Base-by-base conservation (phyloP, 2,113 vertebrate species). In the Salvelinus alpinus region DNA sequence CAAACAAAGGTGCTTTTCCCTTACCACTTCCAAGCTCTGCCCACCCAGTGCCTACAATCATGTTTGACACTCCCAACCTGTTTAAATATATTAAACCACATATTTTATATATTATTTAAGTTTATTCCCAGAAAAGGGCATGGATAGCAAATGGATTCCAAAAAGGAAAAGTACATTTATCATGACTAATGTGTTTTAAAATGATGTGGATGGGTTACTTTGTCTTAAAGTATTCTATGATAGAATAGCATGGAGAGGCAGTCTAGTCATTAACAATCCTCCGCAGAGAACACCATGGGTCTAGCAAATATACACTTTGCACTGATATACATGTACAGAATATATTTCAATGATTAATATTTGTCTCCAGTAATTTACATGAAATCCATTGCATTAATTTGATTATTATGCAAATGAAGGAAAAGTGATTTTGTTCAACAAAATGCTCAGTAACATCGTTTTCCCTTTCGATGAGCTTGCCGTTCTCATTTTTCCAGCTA, bases 351-450 rank as follows among this genome's bases (percentile, higher is more conserved):
- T 80, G 74, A 88, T 82, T 78, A 79, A 79, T 86, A 76, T 82
- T 78, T 80, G 77, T 73, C 80, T 78, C 69, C 62, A 73, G 64
- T 71, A 75, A 79, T 86, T 82, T 81, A 75, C 78, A 83, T 76
- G 70, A 80, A 75, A 86, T 68, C 74, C 68, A 82, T 83, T 79
- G 82, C 24, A 4, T 73, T 83, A 71, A 78, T 83, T 62, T 77
- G 74, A 29, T 86, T 76, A 72, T 81, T 77, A 82, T 84, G 86
- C 66, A 82, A 80, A 88, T 78, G 22, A 47, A 71, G 59, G 31
- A 22, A 4, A 48, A 69, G 64, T 64, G 47, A 7, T 47, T 71
- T 72, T 38, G 25, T 75, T 60, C 74, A 47, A n/a, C 0, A 24
- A 72, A 54, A 59, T 12, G 9, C 65, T 71, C 77, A 31, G 68